Base-by-base conservation (phyloP, 2,888 invertebrate species). In the Acronicta aceris region DNA sequence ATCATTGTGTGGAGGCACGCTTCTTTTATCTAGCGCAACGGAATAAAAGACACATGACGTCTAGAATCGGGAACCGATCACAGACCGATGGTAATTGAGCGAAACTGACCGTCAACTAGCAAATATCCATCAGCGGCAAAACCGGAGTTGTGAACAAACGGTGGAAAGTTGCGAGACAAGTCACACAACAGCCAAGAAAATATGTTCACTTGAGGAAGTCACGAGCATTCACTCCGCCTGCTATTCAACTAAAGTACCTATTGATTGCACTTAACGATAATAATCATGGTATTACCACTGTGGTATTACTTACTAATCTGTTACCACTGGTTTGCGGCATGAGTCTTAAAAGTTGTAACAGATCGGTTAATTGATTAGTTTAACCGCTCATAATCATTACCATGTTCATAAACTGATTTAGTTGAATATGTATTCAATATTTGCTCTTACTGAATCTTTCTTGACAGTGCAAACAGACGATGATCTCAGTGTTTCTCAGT, bases 131-230 rank as follows among this genome's bases (percentile, higher is more conserved):
- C 69, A 21, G 52, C 68, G 51, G 71, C 58, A 50, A 66, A 73
- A 59, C 48, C 57, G 55, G 58, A 47, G 55, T 41, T 82, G 79
- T 81, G 79, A 84, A 84, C 84, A 84, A 87, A 83, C 80, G 74
- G 81, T 89, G 90, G 93, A 93, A 93, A 93, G 93, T 92, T 91
- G 91, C 82, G 76, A 85, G 86, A 85, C 92, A 74, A 83, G 80
- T 84, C 71, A 61, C 38, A 70, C 62, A 50, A 78, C 78, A 73
- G 68, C 75, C 74, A 84, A 88, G 89, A 90, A 90, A 91, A 90
- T 88, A 71, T 74, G 59, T 68, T 57, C 71, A 59, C 51, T 71
- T 76, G 76, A 88, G 90, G 92, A 91, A 93, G 92, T 92, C 92
- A 92, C 92, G 92, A 90, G 81, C 78, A 73, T 71, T 81, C 79